Evolutionary conservation across 2,888 invertebrate genomes (phyloP), one percentile per base, ranked within the genome.

Genomic region (Drosophila multiciliata): DNA sequence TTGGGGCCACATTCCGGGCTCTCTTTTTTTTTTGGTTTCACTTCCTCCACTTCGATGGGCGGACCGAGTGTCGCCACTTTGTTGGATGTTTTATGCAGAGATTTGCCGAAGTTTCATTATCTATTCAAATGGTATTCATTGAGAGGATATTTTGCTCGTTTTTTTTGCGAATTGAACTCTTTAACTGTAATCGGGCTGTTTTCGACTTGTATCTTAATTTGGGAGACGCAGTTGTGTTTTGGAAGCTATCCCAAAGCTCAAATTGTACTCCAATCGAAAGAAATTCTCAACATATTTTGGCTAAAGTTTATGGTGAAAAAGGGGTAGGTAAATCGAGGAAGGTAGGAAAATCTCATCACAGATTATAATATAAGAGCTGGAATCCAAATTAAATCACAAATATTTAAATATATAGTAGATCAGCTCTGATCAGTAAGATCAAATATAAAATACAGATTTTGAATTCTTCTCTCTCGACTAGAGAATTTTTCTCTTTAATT

Each of bases 41-140:
- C 65, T 58, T 57, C 54, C 55, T 66, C 66, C 59, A 68, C 60
- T 66, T 62, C 45, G 61, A 48, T 60, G 49, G 40, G 29, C 29
- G 35, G 75, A 72, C 75, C 75, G 50, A 67, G 55, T 78, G 78
- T 79, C 78, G 79, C 80, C 78, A 78, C 66, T 79, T 75, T 68
- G 73, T 68, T 66, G 66, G 26, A 75, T 78, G 65, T 75, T 75
- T 79, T 79, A 79, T 79, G 80, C 60, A 57, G 67, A 72, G 73
- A 79, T 79, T 79, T 66, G 67, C 55, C 60, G 33, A 60, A 66
- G 53, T 73, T 79, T 73, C 75, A 78, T 78, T 78, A 78, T 79
- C 78, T 67, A 79, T 78, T 79, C 72, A 72, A 75, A 68, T 63
- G 66, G 57, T 32, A 50, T 59, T 68, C 54, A 36, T 59, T 60